Evolutionary conservation across 1,140 invertebrate genomes (phyloP).

Genomic region (Drosophila tani): DNA sequence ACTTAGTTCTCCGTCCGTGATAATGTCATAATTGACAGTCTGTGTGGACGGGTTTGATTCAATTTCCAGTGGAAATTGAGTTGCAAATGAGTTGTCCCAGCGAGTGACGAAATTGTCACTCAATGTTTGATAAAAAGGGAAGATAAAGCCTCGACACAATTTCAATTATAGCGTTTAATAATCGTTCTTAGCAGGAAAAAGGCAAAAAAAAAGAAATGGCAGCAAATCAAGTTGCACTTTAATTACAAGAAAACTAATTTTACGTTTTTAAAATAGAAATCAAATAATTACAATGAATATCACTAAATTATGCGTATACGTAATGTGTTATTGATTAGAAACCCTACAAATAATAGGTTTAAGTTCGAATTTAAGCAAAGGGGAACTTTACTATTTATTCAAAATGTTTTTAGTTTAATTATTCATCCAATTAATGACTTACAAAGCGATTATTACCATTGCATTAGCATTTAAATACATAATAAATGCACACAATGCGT

Average conservation of each 20-base stretch:
- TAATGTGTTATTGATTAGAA: not conserved
- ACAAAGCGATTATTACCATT: not conserved
- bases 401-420: too few species aligned
- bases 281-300: too few species aligned
- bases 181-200: not conserved
- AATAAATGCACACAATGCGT: not conserved
- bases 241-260: too few species aligned
- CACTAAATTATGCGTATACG: not conserved
- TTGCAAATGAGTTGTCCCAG: slow-evolving; percentile 44
- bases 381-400: too few species aligned
- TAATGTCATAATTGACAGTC: slow-evolving; percentile 63
- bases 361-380: too few species aligned
- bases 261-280: too few species aligned
- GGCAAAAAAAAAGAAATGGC: not conserved
- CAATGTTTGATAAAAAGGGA: slow-evolving; percentile 28
- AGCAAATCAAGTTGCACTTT: not conserved
- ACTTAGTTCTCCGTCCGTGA: slow-evolving; percentile 40
- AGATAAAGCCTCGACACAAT: slow-evolving; percentile 14
- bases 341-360: too few species aligned
- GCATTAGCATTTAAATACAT: not conserved
- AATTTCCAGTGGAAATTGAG: slow-evolving; percentile 43
- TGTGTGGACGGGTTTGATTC: slow-evolving; percentile 44
- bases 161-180: slow-evolving; percentile 13
- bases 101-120: slow-evolving; percentile 29
- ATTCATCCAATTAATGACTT: too few species aligned